phyloP scores from a whole-genome alignment of 1,140 invertebrate species.

The Bombyx mori region DNA sequence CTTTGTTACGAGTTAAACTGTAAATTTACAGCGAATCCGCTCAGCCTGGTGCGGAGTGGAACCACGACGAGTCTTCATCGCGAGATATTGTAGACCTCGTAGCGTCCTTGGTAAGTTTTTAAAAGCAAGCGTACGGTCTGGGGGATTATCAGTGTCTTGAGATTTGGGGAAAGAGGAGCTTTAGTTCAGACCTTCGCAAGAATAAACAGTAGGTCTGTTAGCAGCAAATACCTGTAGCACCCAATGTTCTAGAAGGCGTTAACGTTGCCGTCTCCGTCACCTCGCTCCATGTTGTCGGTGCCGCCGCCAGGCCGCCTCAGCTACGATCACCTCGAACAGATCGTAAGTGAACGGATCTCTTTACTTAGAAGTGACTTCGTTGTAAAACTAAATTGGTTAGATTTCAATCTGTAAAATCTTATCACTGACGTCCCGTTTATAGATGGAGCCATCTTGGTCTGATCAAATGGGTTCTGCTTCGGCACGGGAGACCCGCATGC shows the following conservation, averaged over 20 bases:
- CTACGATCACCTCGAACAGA: constrained; percentile 16
- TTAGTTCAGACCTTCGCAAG: no score
- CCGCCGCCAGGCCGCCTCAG: constrained; percentile 20
- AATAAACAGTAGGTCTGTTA: no score
- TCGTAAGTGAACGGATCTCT: neutral
- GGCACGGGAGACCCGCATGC: constrained; percentile 1
- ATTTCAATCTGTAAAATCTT: neutral
- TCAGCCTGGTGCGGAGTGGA: constrained; percentile 37
- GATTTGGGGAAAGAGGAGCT: no score
- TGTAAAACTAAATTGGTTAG: neutral
- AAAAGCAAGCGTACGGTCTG: no score
- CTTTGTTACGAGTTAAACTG: no score
- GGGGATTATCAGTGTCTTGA: no score
- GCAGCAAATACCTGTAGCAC: no score
- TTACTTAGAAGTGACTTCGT: neutral
- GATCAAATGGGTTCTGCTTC: constrained; percentile 15
- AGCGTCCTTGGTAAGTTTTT: constrained; percentile 45
- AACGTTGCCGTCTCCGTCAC: constrained; percentile 25
- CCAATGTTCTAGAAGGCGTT: constrained; percentile 42
- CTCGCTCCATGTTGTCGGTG: neutral
- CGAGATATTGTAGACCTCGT: constrained; percentile 47
- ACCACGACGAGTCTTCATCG: constrained; percentile 23
- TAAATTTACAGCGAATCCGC: constrained; percentile 44
- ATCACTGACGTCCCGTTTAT: neutral
- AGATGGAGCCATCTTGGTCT: constrained; percentile 30